Evolutionary conservation across 2,113 vertebrate genomes (phyloP).

Genomic region (Mormyrus iriodes): DNA sequence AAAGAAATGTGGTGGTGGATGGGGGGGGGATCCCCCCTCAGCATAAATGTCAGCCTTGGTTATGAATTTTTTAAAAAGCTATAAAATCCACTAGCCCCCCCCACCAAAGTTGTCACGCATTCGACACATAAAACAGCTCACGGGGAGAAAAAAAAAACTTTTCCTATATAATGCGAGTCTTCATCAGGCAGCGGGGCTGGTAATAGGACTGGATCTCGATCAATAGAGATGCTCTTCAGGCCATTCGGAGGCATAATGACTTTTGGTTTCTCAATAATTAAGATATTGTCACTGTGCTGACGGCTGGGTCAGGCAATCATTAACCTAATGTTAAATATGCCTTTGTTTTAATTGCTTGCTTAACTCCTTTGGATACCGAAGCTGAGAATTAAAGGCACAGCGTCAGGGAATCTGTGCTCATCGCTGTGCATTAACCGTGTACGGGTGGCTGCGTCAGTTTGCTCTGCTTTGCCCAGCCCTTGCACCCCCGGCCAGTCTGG

Average conservation of each 20-base stretch:
- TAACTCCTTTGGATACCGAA: constrained; percentile 55
- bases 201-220: constrained; percentile 67
- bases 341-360: constrained; percentile 71
- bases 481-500: constrained; percentile 49
- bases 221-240: constrained; percentile 64
- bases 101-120: constrained; percentile 39
- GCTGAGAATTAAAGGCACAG: constrained; percentile 60
- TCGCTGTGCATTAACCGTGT: constrained; percentile 8
- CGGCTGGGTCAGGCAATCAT: constrained; percentile 70
- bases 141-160: constrained; percentile 29
- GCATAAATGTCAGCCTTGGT: constrained; percentile 53
- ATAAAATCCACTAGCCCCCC: constrained; percentile 48
- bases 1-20: constrained; percentile 36
- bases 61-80: constrained; percentile 58
- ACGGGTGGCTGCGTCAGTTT: constrained; percentile 8
- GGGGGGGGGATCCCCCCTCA: constrained; percentile 39
- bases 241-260: constrained; percentile 67
- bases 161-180: constrained; percentile 49
- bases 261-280: constrained; percentile 72
- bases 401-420: constrained; percentile 24
- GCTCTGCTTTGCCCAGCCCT: constrained; percentile 6
- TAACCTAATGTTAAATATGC: constrained; percentile 72
- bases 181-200: constrained; percentile 47
- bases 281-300: constrained; percentile 70
- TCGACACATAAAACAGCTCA: constrained; percentile 49